These are phyloP conservation scores for Alentia gelatinosa DNA, from an alignment of 2,888 invertebrate species.

Conservation along the genomic window DNA sequence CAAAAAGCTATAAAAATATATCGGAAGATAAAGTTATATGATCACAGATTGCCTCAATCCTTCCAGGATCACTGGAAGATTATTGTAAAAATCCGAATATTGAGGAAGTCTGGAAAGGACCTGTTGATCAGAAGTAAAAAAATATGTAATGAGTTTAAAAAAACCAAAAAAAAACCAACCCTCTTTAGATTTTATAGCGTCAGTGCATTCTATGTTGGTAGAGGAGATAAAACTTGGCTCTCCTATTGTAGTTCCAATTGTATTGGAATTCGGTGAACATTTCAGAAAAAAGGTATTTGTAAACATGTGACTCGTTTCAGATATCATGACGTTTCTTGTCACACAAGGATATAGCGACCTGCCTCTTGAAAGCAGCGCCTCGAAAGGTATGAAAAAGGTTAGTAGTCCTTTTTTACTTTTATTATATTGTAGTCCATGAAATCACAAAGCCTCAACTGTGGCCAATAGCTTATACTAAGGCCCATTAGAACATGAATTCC, in stretches of 20 bases:
- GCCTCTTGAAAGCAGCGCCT: background rate
- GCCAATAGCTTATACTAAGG: no score
- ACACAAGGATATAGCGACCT: background rate
- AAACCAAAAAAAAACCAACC: background rate
- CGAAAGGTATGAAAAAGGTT: slow-evolving; percentile 45
- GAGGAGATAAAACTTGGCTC: no score
- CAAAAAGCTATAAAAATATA: background rate
- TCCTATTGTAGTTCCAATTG: no score
- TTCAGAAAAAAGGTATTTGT: background rate
- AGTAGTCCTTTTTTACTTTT: no score
- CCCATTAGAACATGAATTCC: no score
- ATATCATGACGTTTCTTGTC: slow-evolving; percentile 27
- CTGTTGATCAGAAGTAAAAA: background rate
- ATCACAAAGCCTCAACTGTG: no score
- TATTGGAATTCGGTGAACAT: background rate
- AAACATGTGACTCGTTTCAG: background rate
- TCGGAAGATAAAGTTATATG: background rate
- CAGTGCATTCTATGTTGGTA: background rate
- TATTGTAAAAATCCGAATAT: no score
- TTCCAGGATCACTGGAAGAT: no score
- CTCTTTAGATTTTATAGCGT: background rate
- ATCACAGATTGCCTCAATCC: background rate
- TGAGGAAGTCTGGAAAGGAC: no score
- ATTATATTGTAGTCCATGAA: no score
- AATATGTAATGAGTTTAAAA: no score